These are phyloP conservation scores for Coelopa pilipes DNA, from an alignment of 2,888 invertebrate genomes.

Conservation along the genomic window DNA sequence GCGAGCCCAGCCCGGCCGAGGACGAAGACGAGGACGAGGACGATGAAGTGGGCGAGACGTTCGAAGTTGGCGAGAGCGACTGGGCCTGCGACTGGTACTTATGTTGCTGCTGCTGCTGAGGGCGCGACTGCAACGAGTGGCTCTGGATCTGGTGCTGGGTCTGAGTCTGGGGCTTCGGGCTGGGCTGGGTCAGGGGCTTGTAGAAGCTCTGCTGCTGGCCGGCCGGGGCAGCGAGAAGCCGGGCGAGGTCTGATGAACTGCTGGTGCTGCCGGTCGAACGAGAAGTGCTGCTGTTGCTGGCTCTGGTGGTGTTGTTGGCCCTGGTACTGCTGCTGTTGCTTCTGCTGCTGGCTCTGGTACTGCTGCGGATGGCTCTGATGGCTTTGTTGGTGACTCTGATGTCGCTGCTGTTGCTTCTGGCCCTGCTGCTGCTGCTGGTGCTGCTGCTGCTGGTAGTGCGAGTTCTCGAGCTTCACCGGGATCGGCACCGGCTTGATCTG, in stretches of 20 bases:
- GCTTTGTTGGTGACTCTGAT: conserved; percentile 51
- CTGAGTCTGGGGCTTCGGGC: conserved; percentile 18
- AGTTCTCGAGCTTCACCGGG: conserved; percentile 54
- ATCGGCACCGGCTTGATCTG: conserved; percentile 57
- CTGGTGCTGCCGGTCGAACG: conserved; percentile 67
- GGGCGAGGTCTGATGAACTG: conserved; percentile 56
- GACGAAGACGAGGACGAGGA: conserved; percentile 36
- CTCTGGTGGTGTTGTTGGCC: too few relatives aligned
- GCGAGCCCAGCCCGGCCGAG: conserved; percentile 64
- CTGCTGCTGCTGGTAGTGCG: conserved; percentile 58
- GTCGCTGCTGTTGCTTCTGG: conserved; percentile 29
- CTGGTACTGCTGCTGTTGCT: conserved; percentile 29
- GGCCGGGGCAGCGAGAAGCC: conserved; percentile 46
- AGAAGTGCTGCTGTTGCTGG: conserved; percentile 53
- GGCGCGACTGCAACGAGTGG: conserved; percentile 39
- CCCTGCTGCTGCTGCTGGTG: conserved; percentile 46
- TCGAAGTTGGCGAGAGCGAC: too few relatives aligned
- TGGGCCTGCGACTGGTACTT: conserved; percentile 33
- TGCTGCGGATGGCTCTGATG: conserved; percentile 50
- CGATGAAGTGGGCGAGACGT: too few relatives aligned
- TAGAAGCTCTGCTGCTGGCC: conserved; percentile 38
- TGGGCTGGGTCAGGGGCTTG: conserved; percentile 30
- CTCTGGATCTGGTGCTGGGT: conserved; percentile 40
- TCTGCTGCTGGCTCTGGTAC: conserved; percentile 37
- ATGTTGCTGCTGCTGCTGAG: conserved; percentile 40